Evolutionary conservation across 1,140 invertebrate genomes (phyloP), one percentile per base, ranked within the genome.

Genomic region (Chrysomallon squamiferum): DNA sequence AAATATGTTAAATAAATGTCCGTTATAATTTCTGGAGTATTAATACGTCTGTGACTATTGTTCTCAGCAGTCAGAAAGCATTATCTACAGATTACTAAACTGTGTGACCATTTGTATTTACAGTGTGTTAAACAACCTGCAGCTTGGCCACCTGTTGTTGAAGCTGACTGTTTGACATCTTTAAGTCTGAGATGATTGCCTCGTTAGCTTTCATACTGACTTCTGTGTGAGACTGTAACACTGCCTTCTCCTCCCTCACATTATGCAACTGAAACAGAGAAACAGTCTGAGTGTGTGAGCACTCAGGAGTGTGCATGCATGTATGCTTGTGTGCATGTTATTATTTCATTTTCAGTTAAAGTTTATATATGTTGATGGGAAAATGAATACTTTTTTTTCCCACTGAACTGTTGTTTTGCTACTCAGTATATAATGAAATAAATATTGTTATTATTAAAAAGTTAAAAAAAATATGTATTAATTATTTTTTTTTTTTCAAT

Each of bases 91-190:
- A n/a, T n/a, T n/a, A n/a, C n/a, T n/a, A n/a, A n/a, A n/a, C n/a
- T n/a, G n/a, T n/a, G n/a, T n/a, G n/a, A n/a, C n/a, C n/a, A n/a
- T n/a, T n/a, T n/a, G n/a, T n/a, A n/a, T n/a, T n/a, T n/a, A n/a
- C n/a, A n/a, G n/a, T n/a, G n/a, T 5, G 35, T 38, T 5, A 38
- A 15, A 38, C 35, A 38, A 59, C 58, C 58, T 59, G 58, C 35
- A 59, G 35, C 20, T 38, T 22, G 18, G 58, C 58, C 22, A 59
- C 35, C 58, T 59, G 33, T 59, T 35, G 33, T 35, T 59, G 58
- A 22, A 59, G 58, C 30, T n/a, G 32, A 59, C 38, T 33, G 35
- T 59, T 59, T 18, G 58, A 59, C 11, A 7, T n/a, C 32, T 38
- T 33, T 7, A 59, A 25, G 35, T 59, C 58, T 3, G n/a, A 25